These are phyloP conservation scores for Zosterops japonicus DNA, from an alignment of 2,113 vertebrate genomes.

Conservation along the genomic window DNA sequence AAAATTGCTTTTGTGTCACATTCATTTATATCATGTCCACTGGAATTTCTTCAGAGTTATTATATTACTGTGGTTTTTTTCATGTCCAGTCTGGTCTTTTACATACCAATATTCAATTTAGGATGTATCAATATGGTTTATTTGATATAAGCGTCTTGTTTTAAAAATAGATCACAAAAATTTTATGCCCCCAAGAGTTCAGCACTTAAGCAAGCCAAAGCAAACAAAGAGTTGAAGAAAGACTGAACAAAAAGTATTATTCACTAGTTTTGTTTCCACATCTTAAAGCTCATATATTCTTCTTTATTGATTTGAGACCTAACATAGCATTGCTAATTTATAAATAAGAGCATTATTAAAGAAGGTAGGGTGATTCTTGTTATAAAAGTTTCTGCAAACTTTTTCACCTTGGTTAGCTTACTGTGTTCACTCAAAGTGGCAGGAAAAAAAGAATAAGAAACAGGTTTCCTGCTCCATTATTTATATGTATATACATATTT, in stretches of 20 bases:
- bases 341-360: not conserved
- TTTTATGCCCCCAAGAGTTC: not conserved
- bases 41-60: not conserved
- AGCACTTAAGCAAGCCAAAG: not conserved
- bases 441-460: not conserved
- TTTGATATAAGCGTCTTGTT: not conserved
- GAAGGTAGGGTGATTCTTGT: not conserved
- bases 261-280: not conserved
- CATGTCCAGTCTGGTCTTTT: not conserved
- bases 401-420: conserved; percentile 18
- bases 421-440: not conserved
- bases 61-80: not conserved
- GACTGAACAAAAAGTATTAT: not conserved
- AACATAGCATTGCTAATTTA: not conserved
- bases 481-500: conserved; percentile 55
- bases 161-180: conserved; percentile 30
- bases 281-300: not conserved
- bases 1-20: conserved; percentile 7
- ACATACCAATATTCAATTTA: not conserved
- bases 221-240: conserved; percentile 10
- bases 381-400: not conserved
- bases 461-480: conserved; percentile 46
- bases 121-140: not conserved
- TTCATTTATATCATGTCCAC: not conserved
- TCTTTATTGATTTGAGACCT: not conserved